phyloP scores from a whole-genome alignment of 2,797 vertebrate genomes.

The Coendou prehensilis region DNA sequence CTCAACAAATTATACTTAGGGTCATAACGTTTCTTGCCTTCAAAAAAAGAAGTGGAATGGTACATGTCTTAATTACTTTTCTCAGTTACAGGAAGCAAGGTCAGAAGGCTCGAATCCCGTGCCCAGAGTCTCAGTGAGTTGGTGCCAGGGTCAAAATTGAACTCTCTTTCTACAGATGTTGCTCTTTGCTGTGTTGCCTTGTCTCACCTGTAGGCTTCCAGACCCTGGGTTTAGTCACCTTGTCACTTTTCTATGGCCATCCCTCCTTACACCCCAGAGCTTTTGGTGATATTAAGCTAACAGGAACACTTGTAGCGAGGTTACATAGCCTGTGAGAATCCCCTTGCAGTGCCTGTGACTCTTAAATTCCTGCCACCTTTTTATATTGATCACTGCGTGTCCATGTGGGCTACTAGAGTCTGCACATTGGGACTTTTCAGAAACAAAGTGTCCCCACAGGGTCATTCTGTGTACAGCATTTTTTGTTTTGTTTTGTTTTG shows the following conservation, averaged over 20 bases:
- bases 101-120: background rate
- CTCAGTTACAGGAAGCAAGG: background rate
- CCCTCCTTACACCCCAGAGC: background rate
- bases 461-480: accelerated
- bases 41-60: no score
- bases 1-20: no score
- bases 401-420: no score
- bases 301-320: accelerated
- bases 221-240: background rate
- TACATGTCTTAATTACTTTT: no score
- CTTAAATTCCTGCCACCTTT: background rate
- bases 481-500: background rate
- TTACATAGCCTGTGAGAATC: background rate
- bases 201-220: background rate
- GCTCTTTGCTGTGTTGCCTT: background rate
- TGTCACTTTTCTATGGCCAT: background rate
- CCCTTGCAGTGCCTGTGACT: background rate
- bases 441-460: background rate
- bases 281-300: accelerated
- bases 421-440: background rate
- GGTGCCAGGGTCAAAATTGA: accelerated
- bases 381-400: background rate
- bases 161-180: accelerated
- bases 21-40: no score
- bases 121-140: accelerated